These are phyloP conservation scores for Reticulitermes speratus DNA, from an alignment of 1,140 invertebrate genomes.

Conservation along the genomic window DNA sequence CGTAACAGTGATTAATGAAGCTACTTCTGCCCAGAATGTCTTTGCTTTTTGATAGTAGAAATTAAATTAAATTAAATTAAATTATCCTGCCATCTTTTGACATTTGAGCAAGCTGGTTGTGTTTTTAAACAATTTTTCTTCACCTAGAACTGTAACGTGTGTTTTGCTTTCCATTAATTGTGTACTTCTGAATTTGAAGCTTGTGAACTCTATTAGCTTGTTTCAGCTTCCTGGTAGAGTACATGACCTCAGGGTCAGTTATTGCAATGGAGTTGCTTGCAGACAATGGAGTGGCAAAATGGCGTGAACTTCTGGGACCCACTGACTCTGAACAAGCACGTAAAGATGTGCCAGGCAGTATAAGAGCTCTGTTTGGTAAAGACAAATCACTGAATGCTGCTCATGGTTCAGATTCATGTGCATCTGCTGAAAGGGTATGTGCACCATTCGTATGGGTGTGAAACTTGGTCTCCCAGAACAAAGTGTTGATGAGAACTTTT, in stretches of 20 bases:
- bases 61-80: too few species aligned
- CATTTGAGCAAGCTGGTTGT: too few species aligned
- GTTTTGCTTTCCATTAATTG: too few species aligned
- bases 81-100: too few species aligned
- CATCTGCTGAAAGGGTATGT: conserved; percentile 55
- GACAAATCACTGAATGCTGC: conserved; percentile 70
- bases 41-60: too few species aligned
- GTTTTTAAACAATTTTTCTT: too few species aligned
- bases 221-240: conserved; percentile 55
- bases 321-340: conserved; percentile 64
- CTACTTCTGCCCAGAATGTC: too few species aligned
- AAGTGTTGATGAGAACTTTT: conserved; percentile 24
- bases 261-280: conserved; percentile 73
- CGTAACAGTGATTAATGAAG: too few species aligned
- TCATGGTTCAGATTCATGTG: conserved; percentile 62
- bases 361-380: conserved; percentile 72
- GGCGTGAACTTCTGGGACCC: conserved; percentile 64
- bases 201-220: background rate
- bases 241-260: conserved; percentile 69
- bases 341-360: conserved; percentile 55
- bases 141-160: too few species aligned
- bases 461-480: conserved; percentile 42
- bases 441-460: conserved; percentile 36
- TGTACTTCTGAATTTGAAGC: too few species aligned
- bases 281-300: conserved; percentile 64